phyloP scores from a whole-genome alignment of 2,797 vertebrate genomes.

The Capromys pilorides region DNA sequence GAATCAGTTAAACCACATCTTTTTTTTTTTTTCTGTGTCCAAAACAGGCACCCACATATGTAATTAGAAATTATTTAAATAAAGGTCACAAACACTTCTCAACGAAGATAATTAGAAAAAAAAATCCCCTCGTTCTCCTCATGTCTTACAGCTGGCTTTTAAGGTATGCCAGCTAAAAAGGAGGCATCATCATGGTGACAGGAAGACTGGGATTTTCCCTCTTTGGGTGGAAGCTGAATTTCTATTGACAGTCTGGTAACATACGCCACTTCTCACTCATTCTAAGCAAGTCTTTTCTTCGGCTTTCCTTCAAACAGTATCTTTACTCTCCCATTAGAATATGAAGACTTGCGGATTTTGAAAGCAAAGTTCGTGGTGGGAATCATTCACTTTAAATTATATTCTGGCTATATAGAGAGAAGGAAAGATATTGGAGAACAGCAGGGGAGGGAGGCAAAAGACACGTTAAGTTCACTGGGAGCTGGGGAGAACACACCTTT shows the following conservation, averaged over 20 bases:
- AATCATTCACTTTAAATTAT: constrained; percentile 82
- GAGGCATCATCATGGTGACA: not conserved
- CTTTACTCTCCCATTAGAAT: constrained; percentile 61
- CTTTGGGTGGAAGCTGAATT: constrained; percentile 73
- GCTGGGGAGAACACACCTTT: constrained; percentile 67
- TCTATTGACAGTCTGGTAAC: constrained; percentile 45
- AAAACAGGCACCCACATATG: constrained; percentile 68
- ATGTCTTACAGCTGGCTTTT: constrained; percentile 32
- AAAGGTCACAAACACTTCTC: constrained; percentile 74
- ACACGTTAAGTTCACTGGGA: constrained; percentile 66
- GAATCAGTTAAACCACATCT: too few relatives aligned
- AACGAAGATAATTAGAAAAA: constrained; percentile 68
- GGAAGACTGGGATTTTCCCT: constrained; percentile 63
- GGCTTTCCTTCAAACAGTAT: constrained; percentile 70
- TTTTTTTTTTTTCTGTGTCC: too few relatives aligned
- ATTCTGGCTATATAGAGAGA: constrained; percentile 72
- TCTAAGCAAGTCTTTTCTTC: constrained; percentile 63
- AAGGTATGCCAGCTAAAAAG: constrained; percentile 54
- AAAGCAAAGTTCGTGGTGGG: constrained; percentile 74
- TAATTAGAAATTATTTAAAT: constrained; percentile 68
- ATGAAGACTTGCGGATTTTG: constrained; percentile 58
- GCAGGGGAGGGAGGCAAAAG: constrained; percentile 42
- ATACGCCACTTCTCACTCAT: constrained; percentile 24
- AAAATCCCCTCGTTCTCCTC: constrained; percentile 59
- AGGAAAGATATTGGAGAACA: constrained; percentile 45